Conservation (phyloP, 2,113 vertebrate genomes). For the Mesoclemmys tuberculata region DNA sequence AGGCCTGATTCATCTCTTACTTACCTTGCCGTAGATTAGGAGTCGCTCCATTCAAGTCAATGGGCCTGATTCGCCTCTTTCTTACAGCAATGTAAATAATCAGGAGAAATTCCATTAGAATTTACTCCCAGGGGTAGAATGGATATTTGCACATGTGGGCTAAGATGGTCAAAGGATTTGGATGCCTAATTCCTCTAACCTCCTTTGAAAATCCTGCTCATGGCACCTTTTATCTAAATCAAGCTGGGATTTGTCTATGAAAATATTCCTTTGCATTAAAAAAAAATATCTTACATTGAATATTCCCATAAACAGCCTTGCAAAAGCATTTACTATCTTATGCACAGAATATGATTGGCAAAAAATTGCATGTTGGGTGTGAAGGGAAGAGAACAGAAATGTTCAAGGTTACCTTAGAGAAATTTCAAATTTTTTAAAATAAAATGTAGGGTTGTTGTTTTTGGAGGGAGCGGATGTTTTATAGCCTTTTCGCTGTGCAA, state of each 20-base stretch:
- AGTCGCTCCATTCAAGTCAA: not conserved
- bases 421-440: constrained; percentile 15
- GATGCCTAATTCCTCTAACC: not conserved
- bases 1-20: not conserved
- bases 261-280: not conserved
- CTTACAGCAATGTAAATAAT: not conserved
- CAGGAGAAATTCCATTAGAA: not conserved
- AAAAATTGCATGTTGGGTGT: not conserved
- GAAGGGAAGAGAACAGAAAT: not conserved
- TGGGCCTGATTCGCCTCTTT: not conserved
- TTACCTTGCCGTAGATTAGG: accelerated
- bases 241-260: not conserved
- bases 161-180: not conserved
- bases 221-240: not conserved
- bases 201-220: not conserved
- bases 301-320: not conserved
- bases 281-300: not conserved
- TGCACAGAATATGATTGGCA: not conserved
- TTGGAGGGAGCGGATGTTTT: not conserved
- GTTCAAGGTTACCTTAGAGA: not conserved
- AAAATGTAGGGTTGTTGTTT: constrained; percentile 1
- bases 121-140: not conserved
- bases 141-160: not conserved
- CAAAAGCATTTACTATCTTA: not conserved
- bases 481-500: constrained; percentile 44